A percentile compares a stretch with the other conserved stretches of the same genome.
Conservation (phyloP, 2,797 vertebrate species). For the Heteromormyrus szaboi region DNA sequence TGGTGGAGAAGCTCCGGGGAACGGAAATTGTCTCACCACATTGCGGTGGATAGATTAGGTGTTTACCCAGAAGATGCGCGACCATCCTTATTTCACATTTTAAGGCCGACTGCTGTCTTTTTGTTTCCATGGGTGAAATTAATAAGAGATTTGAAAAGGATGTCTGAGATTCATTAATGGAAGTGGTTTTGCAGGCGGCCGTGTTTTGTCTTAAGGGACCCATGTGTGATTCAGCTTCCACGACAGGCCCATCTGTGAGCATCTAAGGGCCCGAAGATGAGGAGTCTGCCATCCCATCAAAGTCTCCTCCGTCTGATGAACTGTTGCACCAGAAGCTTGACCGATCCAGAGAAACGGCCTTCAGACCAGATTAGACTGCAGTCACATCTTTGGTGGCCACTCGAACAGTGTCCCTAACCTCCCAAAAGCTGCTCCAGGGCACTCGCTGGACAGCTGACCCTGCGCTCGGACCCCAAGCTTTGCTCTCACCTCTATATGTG, state of each 20-base stretch:
- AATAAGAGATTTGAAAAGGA: background rate
- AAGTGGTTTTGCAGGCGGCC: background rate
- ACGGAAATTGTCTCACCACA: constrained; percentile 15
- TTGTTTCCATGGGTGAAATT: background rate
- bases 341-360: background rate
- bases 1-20: background rate
- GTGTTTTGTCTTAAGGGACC: background rate
- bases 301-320: constrained; percentile 15
- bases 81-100: background rate
- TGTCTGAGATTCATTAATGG: background rate
- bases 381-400: background rate
- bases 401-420: background rate
- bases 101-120: background rate
- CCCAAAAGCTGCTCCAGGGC: background rate
- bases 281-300: background rate
- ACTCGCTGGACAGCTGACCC: background rate
- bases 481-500: background rate
- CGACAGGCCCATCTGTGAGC: background rate
- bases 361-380: background rate
- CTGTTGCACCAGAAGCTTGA: background rate
- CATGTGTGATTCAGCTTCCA: background rate
- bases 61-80: constrained; percentile 16
- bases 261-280: background rate
- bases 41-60: constrained; percentile 12
- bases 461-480: background rate